Conservation (phyloP, 1,140 invertebrate species). For the Pemphigus obesinymphae region DNA sequence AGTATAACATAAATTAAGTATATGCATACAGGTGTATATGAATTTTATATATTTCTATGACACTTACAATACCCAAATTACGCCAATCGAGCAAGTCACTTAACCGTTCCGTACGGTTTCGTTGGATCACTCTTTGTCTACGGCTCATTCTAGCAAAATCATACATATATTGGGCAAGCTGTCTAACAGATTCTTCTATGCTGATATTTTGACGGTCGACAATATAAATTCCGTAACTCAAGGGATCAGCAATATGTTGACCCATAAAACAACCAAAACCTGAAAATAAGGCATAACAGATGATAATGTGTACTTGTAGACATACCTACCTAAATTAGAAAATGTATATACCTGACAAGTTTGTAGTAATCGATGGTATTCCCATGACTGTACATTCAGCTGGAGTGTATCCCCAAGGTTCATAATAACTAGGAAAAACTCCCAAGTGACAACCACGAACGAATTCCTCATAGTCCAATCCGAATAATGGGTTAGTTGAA, state of each 20-base stretch:
- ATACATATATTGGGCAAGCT: conserved; percentile 90
- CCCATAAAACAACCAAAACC: conserved; percentile 99
- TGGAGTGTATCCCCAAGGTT: conserved; percentile 99
- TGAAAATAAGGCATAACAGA: conserved; percentile 46
- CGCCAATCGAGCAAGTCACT: conserved; percentile 98
- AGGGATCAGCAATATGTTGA: conserved; percentile 94
- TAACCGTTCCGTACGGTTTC: conserved; percentile 94
- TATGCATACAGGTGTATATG: no score
- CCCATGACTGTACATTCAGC: conserved; percentile 99
- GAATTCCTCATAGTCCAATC: conserved; percentile 98
- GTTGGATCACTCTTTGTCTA: conserved; percentile 94
- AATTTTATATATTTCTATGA: no score
- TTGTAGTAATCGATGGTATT: conserved; percentile 95
- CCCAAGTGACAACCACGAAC: conserved; percentile 97
- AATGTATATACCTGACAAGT: conserved; percentile 69
- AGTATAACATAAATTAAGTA: no score
- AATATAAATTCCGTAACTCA: conserved; percentile 98
- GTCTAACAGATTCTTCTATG: conserved; percentile 85
- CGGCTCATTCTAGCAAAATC: conserved; percentile 89
- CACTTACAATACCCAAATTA: conserved; percentile 87
- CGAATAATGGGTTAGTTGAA: conserved; percentile 96
- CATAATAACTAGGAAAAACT: conserved; percentile 98
- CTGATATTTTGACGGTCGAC: conserved; percentile 87
- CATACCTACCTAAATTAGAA: not conserved
- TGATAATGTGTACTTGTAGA: no score